phyloP scores from a whole-genome alignment of 2,888 invertebrate species.

The Diarsia dahlii region DNA sequence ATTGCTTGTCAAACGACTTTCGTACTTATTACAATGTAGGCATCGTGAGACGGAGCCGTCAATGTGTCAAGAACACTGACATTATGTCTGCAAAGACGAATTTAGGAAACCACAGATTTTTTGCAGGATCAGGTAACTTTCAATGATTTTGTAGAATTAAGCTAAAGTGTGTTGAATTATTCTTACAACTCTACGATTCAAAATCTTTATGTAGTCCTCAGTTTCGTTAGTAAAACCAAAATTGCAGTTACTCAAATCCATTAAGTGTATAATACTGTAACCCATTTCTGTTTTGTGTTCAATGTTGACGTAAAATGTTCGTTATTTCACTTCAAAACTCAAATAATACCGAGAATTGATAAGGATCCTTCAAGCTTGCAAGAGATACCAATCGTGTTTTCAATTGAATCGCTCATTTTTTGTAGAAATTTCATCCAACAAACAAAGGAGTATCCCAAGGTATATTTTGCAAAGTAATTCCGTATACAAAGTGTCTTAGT shows the following conservation, averaged over 20 bases:
- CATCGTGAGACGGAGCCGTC: neutral
- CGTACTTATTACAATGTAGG: constrained; percentile 41
- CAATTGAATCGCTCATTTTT: constrained; percentile 2
- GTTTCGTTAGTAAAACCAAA: neutral
- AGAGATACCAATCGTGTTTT: constrained; percentile 1
- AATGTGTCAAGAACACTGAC: constrained; percentile 24
- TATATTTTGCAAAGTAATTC: constrained; percentile 37
- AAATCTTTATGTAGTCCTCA: neutral
- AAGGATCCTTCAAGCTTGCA: neutral
- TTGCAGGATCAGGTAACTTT: neutral
- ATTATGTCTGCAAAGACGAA: neutral
- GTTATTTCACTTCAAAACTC: too few relatives aligned
- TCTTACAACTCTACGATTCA: neutral
- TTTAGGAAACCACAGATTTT: neutral
- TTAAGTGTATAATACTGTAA: too few relatives aligned
- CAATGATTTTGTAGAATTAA: neutral
- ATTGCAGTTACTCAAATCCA: neutral
- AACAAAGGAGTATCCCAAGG: constrained; percentile 6
- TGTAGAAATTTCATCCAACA: neutral
- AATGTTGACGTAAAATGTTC: neutral
- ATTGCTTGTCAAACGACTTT: constrained; percentile 55
- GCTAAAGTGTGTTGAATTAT: neutral
- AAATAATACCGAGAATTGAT: neutral
- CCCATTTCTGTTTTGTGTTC: neutral
- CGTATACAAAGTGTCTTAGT: constrained; percentile 52